These are phyloP conservation scores for Gastrophysa polygoni DNA, from an alignment of 2,888 invertebrate species.

Conservation along the genomic window DNA sequence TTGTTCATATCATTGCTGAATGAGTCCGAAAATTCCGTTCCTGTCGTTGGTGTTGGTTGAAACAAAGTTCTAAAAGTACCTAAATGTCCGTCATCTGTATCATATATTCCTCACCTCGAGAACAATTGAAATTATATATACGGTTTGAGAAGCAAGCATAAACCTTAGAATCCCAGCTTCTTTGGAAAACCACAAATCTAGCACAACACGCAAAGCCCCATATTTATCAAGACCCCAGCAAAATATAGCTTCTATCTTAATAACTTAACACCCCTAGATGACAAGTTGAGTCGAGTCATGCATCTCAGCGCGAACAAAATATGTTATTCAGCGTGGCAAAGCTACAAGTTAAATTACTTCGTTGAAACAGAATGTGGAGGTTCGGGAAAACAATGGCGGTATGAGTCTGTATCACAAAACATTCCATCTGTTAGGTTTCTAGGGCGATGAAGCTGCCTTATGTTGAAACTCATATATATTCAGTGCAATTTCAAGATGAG, in stretches of 20 bases:
- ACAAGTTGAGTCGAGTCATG: constrained; percentile 24
- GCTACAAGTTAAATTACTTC: constrained; percentile 36
- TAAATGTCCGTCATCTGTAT: too few species aligned
- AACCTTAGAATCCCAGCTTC: background rate
- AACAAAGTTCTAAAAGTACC: too few species aligned
- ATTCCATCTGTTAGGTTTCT: constrained; percentile 25
- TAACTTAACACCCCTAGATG: constrained; percentile 1
- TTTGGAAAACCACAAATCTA: background rate
- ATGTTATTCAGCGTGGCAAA: constrained; percentile 30
- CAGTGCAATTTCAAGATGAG: background rate
- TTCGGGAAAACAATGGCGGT: constrained; percentile 25
- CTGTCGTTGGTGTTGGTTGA: too few species aligned
- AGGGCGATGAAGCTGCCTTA: background rate
- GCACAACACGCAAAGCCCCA: background rate
- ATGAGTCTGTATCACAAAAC: constrained; percentile 32
- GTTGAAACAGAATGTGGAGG: constrained; percentile 26
- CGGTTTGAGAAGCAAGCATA: background rate
- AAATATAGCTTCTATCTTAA: background rate
- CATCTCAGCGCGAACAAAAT: constrained; percentile 28
- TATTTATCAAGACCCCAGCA: background rate
- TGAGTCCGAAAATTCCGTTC: too few species aligned
- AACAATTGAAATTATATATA: background rate
- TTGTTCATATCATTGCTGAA: too few species aligned
- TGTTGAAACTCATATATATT: background rate
- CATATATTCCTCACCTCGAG: too few species aligned